Base-by-base conservation (phyloP, 1,140 invertebrate genomes). In the Aphis gossypii region DNA sequence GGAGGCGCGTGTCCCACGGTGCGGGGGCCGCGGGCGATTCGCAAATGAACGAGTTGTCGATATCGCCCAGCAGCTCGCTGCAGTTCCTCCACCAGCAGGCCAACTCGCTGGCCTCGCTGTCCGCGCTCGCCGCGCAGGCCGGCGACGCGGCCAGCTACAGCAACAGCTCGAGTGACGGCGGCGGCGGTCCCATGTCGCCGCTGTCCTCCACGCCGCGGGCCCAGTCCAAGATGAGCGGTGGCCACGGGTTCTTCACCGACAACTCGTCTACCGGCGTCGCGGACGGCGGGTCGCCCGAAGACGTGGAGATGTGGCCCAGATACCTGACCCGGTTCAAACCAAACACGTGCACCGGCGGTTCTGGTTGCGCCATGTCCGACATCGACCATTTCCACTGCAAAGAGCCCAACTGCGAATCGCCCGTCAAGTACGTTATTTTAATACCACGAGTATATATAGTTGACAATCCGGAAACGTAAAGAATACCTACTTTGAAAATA, bases 321-420 rank as follows among this genome's bases (percentile, higher is more conserved):
- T 96, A 96, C 94, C 82, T 93, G 46, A 93, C 92, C 35, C 44
- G 92, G 48, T 93, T 93, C 82, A 93, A 93, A 44, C 92, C 92
- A 1, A 84, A 93, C 48, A 93, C 82, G 23, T 93, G 92, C 35
- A 51, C 48, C 48, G 82, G 92, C 35, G 92, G 92, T 21, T 54
- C 97, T n/a, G 96, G 97, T 94, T 98, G 97, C 95, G 96, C 96
- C 94, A 96, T 97, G 94, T 95, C 96, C 48, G 96, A 97, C 94
- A 97, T 96, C 93, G 97, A 98, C 94, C 97, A 98, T 94, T 98
- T 97, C 95, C 97, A 98, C 94, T 98, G 97, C 95, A 95, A 96
- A 94, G 96, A 96, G 60, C 96, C 97, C 89, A 96, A 96, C 76
- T 97, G 97, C 94, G 96, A 96, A 94, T 96, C 97, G 95, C 96